These are phyloP conservation scores for Xenopus petersii DNA, from an alignment of 2,797 vertebrate species.

Conservation along the genomic window DNA sequence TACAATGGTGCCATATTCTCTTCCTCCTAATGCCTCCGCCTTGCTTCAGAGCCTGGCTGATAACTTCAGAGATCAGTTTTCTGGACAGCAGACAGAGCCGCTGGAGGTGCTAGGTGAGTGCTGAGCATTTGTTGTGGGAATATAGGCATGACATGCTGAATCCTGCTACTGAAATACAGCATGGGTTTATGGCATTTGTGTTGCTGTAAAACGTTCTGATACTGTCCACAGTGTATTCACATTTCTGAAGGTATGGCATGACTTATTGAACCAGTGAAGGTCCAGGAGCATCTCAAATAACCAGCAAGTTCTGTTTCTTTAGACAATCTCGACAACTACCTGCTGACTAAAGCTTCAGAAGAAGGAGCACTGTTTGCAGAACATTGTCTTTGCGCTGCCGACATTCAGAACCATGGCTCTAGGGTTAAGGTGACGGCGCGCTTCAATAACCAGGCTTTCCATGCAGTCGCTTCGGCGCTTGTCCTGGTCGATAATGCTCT, in stretches of 20 bases:
- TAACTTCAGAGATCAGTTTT: slow-evolving; percentile 70
- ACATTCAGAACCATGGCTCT: slow-evolving; percentile 62
- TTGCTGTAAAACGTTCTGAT: too few species aligned
- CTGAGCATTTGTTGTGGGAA: not conserved
- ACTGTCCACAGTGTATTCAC: too few species aligned
- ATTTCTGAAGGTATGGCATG: too few species aligned
- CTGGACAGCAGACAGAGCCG: slow-evolving; percentile 64
- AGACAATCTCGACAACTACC: slow-evolving; percentile 82
- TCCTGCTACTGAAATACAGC: too few species aligned
- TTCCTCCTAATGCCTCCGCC: slow-evolving; percentile 53
- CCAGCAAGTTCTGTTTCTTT: slow-evolving; percentile 1
- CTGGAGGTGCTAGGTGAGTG: slow-evolving; percentile 79
- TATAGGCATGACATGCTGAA: too few species aligned
- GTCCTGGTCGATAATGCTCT: slow-evolving; percentile 85
- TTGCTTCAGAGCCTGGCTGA: slow-evolving; percentile 68
- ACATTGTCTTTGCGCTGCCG: slow-evolving; percentile 78
- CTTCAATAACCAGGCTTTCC: slow-evolving; percentile 96
- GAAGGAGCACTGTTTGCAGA: slow-evolving; percentile 90
- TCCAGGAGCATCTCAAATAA: too few species aligned
- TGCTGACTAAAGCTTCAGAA: slow-evolving; percentile 74
- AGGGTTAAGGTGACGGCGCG: slow-evolving; percentile 72
- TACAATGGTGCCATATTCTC: slow-evolving; percentile 79
- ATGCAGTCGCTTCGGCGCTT: slow-evolving; percentile 84
- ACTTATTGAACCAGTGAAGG: too few species aligned
- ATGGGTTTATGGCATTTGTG: too few species aligned